phyloP scores from a whole-genome alignment of 1,140 invertebrate species.

The Trachymyrmex septentrionalis region DNA sequence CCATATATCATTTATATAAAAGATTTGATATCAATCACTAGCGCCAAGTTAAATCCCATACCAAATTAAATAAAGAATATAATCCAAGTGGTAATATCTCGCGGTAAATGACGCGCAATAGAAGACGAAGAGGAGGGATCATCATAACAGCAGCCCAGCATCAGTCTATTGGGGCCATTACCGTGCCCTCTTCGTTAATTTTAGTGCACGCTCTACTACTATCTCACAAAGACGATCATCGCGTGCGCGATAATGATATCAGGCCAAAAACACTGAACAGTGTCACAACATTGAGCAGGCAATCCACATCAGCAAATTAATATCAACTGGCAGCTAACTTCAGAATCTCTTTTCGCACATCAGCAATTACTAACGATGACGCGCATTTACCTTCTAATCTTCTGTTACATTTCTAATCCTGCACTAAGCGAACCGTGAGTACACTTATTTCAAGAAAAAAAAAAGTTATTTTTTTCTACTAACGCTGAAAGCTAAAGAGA shows the following conservation, averaged over 20 bases:
- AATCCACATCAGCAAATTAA: neutral
- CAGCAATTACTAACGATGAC: constrained; percentile 6
- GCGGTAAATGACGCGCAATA: constrained; percentile 10
- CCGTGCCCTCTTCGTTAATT: constrained; percentile 36
- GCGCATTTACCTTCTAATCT: constrained; percentile 5
- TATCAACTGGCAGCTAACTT: neutral
- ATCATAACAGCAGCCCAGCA: constrained; percentile 13
- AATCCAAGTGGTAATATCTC: too few relatives aligned
- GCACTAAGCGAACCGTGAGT: constrained; percentile 20
- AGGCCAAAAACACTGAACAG: constrained; percentile 40
- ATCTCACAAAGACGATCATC: constrained; percentile 21
- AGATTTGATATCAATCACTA: too few relatives aligned
- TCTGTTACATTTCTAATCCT: constrained; percentile 17
- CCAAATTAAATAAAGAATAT: too few relatives aligned
- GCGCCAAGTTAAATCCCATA: too few relatives aligned
- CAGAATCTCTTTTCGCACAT: neutral
- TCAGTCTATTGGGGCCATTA: constrained; percentile 15
- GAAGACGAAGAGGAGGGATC: constrained; percentile 17
- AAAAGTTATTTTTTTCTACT: neutral
- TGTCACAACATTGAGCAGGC: constrained; percentile 6
- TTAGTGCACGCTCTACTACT: constrained; percentile 40
- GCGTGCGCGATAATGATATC: constrained; percentile 18
- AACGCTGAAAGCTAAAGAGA: too few relatives aligned
- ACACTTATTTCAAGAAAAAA: neutral
- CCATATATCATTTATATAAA: too few relatives aligned